These are phyloP conservation scores for Oreochromis mossambicus DNA, from an alignment of 2,797 vertebrate species.

Conservation along the genomic window DNA sequence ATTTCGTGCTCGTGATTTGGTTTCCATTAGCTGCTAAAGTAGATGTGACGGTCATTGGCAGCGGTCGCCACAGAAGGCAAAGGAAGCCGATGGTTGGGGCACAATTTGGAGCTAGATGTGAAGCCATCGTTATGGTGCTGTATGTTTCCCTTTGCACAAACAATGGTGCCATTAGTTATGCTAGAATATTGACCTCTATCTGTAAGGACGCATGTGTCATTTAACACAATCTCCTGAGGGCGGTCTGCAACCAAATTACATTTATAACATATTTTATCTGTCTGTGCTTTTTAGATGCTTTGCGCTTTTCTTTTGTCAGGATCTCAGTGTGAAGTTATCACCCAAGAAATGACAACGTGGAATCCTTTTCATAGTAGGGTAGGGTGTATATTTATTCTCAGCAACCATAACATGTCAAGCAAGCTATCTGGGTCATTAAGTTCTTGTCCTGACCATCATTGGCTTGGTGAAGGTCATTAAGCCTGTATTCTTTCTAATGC, in stretches of 20 bases:
- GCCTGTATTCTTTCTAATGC: neutral
- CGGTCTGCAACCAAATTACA: neutral
- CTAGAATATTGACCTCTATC: neutral
- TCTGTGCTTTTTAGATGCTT: neutral
- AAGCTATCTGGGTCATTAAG: neutral
- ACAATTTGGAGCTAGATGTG: neutral
- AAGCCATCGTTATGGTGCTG: neutral
- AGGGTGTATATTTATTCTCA: neutral
- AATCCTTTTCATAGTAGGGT: neutral
- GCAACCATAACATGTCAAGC: neutral
- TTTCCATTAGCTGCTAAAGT: slow-evolving; percentile 31
- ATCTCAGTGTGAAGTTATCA: neutral
- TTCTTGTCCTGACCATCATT: neutral
- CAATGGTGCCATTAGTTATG: neutral
- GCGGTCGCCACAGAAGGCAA: neutral
- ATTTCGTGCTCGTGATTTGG: neutral
- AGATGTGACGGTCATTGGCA: slow-evolving; percentile 45
- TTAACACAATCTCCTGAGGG: neutral
- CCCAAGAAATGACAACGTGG: neutral
- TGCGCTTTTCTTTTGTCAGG: neutral
- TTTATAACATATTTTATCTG: neutral
- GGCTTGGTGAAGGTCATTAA: neutral
- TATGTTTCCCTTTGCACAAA: slow-evolving; percentile 5
- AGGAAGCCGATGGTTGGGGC: neutral
- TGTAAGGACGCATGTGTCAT: neutral